A percentile compares a stretch with the other conserved stretches of the same genome.
These are phyloP conservation scores for Thermophis baileyi DNA, from an alignment of 2,113 vertebrate genomes.

Conservation along the genomic window DNA sequence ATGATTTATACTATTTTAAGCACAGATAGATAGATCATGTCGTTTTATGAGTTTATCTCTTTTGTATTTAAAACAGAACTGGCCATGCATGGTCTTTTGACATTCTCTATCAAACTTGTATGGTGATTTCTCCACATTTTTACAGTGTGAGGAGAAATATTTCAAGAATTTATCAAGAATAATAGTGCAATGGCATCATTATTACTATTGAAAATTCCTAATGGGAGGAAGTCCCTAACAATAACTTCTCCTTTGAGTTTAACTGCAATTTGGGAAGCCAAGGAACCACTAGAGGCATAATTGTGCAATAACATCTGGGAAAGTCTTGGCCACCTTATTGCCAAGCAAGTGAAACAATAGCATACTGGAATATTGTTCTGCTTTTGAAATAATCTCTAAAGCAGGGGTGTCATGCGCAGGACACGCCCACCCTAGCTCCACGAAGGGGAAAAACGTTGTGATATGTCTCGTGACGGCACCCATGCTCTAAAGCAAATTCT, in stretches of 20 bases:
- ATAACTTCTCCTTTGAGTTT: neutral
- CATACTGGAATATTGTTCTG: neutral
- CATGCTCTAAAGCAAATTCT: neutral
- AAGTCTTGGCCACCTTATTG: neutral
- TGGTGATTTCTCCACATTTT: neutral
- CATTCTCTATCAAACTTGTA: neutral
- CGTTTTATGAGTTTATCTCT: neutral
- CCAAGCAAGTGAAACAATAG: neutral
- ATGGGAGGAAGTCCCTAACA: neutral
- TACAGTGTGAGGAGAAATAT: neutral
- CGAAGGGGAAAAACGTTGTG: too few relatives aligned
- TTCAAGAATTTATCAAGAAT: neutral
- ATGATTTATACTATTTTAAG: neutral
- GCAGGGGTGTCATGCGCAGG: too few relatives aligned
- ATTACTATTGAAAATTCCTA: neutral
- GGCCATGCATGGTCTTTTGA: neutral
- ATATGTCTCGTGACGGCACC: too few relatives aligned
- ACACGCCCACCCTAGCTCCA: too few relatives aligned
- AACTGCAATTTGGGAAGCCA: neutral
- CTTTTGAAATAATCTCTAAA: neutral
- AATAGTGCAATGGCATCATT: neutral
- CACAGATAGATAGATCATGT: neutral
- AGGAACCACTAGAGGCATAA: neutral
- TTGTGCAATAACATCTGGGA: neutral
- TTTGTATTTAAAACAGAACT: neutral